Evolutionary conservation across 1,140 invertebrate genomes (phyloP), one percentile per base, ranked within the genome.

Genomic region (Ganaspis sp.): DNA sequence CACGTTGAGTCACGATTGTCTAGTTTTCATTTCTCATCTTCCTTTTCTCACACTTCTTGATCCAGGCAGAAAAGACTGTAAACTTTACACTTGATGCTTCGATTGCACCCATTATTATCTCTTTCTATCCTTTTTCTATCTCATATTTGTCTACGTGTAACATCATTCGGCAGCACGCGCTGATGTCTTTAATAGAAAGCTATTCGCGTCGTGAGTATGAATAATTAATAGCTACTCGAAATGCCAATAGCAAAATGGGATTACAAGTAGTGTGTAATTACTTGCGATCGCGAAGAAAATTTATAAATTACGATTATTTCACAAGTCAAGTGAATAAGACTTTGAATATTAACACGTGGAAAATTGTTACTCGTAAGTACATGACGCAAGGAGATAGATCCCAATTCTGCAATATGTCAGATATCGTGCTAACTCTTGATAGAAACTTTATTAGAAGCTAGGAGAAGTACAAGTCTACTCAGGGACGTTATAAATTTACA

Each of bases 171-270:
- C 21, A 54, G 53, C 53, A 26, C 53, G 19, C 53, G 53, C 19
- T 26, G 53, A 54, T 54, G 6, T 54, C 19, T 26, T 54, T 54
- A 54, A 54, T 54, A 54, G 53, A 54, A 54, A 54, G 19, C 19
- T 11, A 54, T 54, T 54, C 19, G 53, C 9, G 53, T 54, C 53
- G 19, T 53, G 49, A 53, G 53, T 54, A 54, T 54, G 53, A 54
- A 54, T 54, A 54, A 54, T 54, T 54, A 54, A 26, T 54, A 54
- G 53, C 53, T 54, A 23, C 53, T 54, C 53, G 53, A 54, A 54
- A 54, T 23, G 53, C 19, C 53, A 54, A 54, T 54, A 23, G 19
- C 53, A 19, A 54, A 54, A 54, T 54, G 53, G 21, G 53, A 54
- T 54, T 54, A 54, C 53, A 54, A 26, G 53, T 54, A 54, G 21